Conservation (phyloP, 2,888 invertebrate species). For the Melinaea marsaeus region DNA sequence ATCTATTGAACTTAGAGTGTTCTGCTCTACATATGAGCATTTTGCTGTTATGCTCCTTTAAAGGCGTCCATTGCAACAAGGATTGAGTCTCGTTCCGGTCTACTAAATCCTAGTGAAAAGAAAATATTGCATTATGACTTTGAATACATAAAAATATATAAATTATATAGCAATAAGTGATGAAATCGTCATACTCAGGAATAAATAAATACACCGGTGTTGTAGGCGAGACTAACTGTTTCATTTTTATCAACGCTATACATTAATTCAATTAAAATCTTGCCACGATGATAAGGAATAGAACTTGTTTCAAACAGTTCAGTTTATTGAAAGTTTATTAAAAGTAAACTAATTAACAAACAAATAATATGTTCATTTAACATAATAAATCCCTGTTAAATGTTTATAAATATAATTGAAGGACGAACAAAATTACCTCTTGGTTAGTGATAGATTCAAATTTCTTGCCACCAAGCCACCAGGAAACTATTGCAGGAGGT, state of each 20-base stretch:
- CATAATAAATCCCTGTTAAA: too few relatives aligned
- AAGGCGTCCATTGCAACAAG: constrained; percentile 85
- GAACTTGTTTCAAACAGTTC: too few relatives aligned
- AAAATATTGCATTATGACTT: constrained; percentile 5
- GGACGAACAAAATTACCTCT: constrained; percentile 39
- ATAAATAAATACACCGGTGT: too few relatives aligned
- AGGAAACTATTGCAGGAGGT: constrained; percentile 89
- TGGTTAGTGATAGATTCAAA: constrained; percentile 70
- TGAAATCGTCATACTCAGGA: background rate
- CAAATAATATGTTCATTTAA: too few relatives aligned
- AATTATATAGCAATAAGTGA: background rate
- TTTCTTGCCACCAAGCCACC: constrained; percentile 88
- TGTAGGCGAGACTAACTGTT: too few relatives aligned
- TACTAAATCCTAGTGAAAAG: constrained; percentile 59
- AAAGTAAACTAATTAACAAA: too few relatives aligned
- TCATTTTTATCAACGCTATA: too few relatives aligned
- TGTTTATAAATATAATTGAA: too few relatives aligned
- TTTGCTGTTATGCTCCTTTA: constrained; percentile 87
- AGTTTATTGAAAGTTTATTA: too few relatives aligned
- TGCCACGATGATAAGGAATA: too few relatives aligned
- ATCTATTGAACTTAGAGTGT: constrained; percentile 85
- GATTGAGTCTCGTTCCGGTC: constrained; percentile 91
- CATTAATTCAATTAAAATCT: too few relatives aligned
- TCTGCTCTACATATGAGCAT: constrained; percentile 88
- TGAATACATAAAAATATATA: background rate